Evolutionary conservation across 2,113 vertebrate genomes (phyloP).

Genomic region (Sinosuthora webbiana): DNA sequence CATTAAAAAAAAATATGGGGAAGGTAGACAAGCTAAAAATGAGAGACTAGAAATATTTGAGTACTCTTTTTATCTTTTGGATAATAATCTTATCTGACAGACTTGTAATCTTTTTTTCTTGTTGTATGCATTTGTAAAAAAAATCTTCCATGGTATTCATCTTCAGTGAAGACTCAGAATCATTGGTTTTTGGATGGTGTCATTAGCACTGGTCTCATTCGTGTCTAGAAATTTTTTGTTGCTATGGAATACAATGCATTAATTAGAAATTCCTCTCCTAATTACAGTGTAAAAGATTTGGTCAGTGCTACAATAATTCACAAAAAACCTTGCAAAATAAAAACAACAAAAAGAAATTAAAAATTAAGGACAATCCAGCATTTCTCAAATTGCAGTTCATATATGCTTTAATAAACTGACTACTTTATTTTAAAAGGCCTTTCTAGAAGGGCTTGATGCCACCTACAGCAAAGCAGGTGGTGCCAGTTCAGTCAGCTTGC

Average conservation of each 20-base stretch:
- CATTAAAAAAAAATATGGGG: neutral
- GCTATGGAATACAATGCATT: neutral
- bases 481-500: neutral
- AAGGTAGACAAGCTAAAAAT: neutral
- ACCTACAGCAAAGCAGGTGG: neutral
- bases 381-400: neutral
- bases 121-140: neutral
- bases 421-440: neutral
- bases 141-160: neutral
- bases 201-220: neutral
- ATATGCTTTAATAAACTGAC: neutral
- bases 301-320: neutral
- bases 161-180: neutral
- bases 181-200: neutral
- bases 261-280: neutral
- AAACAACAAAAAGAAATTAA: neutral
- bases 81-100: neutral
- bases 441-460: neutral
- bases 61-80: neutral
- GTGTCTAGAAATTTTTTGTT: neutral
- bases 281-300: neutral
- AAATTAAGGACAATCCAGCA: neutral
- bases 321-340: neutral
- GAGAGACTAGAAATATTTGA: neutral
- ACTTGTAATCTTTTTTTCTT: neutral